Evolutionary conservation across 2,797 vertebrate species (phyloP), one percentile per base, ranked within the genome.

Genomic region (Xyrichtys novacula): DNA sequence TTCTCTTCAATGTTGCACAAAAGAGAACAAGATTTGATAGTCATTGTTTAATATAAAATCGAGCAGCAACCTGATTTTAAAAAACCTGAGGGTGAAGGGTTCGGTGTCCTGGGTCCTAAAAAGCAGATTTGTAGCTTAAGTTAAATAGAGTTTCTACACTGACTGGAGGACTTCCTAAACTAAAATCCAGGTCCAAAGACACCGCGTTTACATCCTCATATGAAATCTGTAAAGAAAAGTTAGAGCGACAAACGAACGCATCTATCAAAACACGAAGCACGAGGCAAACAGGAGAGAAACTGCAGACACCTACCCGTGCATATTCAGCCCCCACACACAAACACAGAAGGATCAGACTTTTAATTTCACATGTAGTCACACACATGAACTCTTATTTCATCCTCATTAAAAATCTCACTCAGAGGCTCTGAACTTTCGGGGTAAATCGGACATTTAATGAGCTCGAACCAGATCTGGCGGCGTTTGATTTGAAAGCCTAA

Each of bases 361-460:
- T 9, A 5, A 19, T 1, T 61, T 38, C 40, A 60, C 36, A 39
- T n/a, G n/a, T n/a, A 56, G 12, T 20, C 47, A 26, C 28, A 28
- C 19, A 36, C 15, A 60, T 26, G 54, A n/a, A 34, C 29, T 8
- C 36, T 59, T 1, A 38, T 50, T 49, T 47, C 11, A 5, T 2
- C 17, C 57, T 19, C 42, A 55, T 66, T 16, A 44, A 34, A 40
- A 36, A 25, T 14, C 20, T 44, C 38, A 15, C 36, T n/a, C 16
- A 19, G 36, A 0, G 38, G 25, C 32, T 16, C 15, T 38, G 46
- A 48, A 29, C 19, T 23, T 74, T 57, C 50, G 29, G 31, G 31
- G 36, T 40, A 68, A 46, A 74, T 48, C 39, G 44, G 52, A 42
- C 46, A 52, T 56, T 54, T 71, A 69, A 78, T 63, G 65, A 80